A percentile compares a stretch with the other conserved stretches of the same genome.
phyloP scores from a whole-genome alignment of 1,140 invertebrate species.

The Diachasma alloeum region DNA sequence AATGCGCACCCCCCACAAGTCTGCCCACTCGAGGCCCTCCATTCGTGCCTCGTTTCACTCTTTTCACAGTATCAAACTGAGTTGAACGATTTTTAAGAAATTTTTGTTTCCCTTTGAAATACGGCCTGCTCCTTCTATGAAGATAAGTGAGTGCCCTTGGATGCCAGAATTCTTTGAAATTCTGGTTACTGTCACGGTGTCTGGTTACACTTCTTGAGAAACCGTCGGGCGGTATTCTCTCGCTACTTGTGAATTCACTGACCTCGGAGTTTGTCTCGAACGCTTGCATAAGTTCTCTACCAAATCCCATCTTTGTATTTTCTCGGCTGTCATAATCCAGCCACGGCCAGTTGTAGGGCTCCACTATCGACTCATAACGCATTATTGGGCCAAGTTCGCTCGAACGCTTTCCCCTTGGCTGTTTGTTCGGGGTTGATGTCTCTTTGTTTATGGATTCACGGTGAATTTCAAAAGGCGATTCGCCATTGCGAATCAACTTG shows the following conservation, averaged over 20 bases:
- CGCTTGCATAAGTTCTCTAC: constrained; percentile 38
- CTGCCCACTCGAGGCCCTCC: background rate
- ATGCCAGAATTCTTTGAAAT: background rate
- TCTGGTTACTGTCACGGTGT: background rate
- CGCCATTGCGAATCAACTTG: background rate
- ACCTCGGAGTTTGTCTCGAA: background rate
- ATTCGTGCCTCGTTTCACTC: background rate
- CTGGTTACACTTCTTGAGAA: background rate
- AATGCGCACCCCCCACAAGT: constrained; percentile 30
- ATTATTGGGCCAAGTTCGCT: background rate
- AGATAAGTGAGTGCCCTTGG: background rate
- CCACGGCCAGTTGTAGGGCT: constrained; percentile 35
- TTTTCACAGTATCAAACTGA: constrained; percentile 20
- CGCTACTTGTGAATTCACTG: background rate
- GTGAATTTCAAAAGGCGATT: background rate
- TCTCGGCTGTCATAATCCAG: constrained; percentile 39
- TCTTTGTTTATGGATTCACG: background rate
- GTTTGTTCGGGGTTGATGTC: background rate
- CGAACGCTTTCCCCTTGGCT: constrained; percentile 10
- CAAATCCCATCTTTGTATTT: constrained; percentile 36
- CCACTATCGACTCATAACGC: constrained; percentile 45
- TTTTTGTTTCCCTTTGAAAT: background rate
- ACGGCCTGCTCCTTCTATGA: background rate
- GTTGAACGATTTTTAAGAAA: constrained; percentile 5
- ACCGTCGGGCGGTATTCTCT: background rate